Evolutionary conservation across 64 coral and sea anemone genomes (phyloP).

Genomic region (Dendrophyllia cribrosa): DNA sequence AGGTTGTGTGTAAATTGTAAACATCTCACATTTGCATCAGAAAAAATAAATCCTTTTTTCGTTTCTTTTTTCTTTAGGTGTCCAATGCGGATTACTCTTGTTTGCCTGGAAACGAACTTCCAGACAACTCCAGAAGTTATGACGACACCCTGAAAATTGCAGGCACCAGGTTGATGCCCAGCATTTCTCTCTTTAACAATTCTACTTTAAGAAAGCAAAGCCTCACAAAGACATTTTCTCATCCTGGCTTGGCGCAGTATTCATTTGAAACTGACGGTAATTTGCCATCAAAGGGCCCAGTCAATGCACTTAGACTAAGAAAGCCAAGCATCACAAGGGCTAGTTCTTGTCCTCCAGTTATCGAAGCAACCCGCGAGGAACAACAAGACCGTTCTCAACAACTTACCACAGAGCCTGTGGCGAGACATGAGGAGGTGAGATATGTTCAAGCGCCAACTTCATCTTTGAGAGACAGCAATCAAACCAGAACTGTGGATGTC

Average conservation of each 20-base stretch:
- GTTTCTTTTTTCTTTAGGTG: neutral
- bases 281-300: neutral
- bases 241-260: constrained; percentile 9
- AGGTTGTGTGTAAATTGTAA: no score
- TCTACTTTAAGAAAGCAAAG: constrained; percentile 13
- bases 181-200: neutral
- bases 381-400: neutral
- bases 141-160: neutral
- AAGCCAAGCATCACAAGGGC: neutral
- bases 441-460: neutral
- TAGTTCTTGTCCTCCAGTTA: constrained; percentile 21
- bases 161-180: neutral
- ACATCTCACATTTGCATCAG: no score
- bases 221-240: constrained; percentile 41
- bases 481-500: neutral
- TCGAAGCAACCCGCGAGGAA: neutral
- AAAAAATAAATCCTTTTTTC: neutral
- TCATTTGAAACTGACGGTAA: neutral
- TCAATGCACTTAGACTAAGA: neutral
- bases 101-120: neutral
- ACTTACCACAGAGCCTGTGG: neutral
- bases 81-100: constrained; percentile 22
- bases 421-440: neutral
- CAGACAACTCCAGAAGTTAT: neutral
- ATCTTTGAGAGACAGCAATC: neutral